phyloP scores from a whole-genome alignment of 2,888 invertebrate genomes.

The Cryptus viduatorius region DNA sequence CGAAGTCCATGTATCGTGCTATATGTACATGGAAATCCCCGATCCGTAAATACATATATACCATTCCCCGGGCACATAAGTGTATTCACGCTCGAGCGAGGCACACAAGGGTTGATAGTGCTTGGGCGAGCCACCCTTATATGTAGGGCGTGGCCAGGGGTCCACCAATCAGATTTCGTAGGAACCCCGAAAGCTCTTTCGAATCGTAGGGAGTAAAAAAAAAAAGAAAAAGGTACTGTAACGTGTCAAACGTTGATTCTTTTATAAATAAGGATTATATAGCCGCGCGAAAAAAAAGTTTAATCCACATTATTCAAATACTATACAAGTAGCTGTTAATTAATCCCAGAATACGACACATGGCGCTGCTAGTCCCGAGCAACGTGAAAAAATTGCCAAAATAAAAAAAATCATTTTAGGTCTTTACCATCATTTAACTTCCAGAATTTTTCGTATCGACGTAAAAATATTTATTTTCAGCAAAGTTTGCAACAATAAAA shows the following conservation, averaged over 20 bases:
- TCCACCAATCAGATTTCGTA: conserved; percentile 79
- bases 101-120: conserved; percentile 81
- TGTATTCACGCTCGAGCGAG: conserved; percentile 75
- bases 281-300: not conserved
- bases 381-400: not conserved
- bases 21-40: conserved; percentile 28
- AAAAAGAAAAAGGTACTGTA: not conserved
- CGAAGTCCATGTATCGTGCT: conserved; percentile 65
- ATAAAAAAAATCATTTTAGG: not conserved
- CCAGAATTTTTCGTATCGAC: no score
- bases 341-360: no score
- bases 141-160: conserved; percentile 83
- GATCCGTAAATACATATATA: conserved; percentile 65
- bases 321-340: not conserved
- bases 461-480: no score
- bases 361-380: no score
- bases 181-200: conserved; percentile 73
- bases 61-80: conserved; percentile 62
- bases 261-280: not conserved
- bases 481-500: no score
- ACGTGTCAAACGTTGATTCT: conserved; percentile 11
- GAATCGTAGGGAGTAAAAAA: conserved; percentile 47
- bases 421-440: not conserved
- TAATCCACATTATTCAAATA: not conserved
- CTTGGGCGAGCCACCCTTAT: conserved; percentile 80